phyloP scores from a whole-genome alignment of 2,797 vertebrate genomes.

The Arnoldichthys spilopterus region DNA sequence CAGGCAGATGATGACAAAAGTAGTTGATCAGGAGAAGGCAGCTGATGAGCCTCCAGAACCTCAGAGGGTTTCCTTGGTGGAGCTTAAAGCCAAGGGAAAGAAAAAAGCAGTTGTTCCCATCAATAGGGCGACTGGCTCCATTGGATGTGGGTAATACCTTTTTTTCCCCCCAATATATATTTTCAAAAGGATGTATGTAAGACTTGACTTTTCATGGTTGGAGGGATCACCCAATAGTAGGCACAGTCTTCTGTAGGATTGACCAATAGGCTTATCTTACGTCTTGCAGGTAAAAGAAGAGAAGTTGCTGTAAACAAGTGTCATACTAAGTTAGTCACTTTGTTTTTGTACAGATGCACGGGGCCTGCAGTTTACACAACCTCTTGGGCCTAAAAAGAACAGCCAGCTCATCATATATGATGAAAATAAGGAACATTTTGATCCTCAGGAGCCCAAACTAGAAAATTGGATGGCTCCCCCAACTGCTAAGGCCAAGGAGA shows the following conservation, averaged over 20 bases:
- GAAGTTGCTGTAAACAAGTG: background rate
- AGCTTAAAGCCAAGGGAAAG: constrained; percentile 89
- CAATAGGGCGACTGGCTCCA: constrained; percentile 78
- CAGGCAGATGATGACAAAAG: constrained; percentile 82
- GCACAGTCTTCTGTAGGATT: too few relatives aligned
- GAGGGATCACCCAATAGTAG: too few relatives aligned
- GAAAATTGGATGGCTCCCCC: constrained; percentile 87
- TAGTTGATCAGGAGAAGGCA: constrained; percentile 72
- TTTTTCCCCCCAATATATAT: too few relatives aligned
- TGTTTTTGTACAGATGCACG: constrained; percentile 52
- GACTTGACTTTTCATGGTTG: too few relatives aligned
- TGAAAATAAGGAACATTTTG: constrained; percentile 79
- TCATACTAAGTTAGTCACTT: background rate
- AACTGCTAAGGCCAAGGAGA: constrained; percentile 85
- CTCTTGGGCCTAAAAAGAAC: constrained; percentile 66
- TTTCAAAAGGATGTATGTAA: too few relatives aligned
- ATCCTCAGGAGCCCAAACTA: constrained; percentile 66
- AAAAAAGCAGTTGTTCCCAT: constrained; percentile 86
- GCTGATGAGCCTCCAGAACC: constrained; percentile 64
- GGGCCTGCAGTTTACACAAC: constrained; percentile 72
- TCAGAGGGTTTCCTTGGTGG: constrained; percentile 84
- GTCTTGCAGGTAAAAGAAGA: background rate
- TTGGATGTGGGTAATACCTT: constrained; percentile 77
- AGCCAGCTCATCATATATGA: constrained; percentile 83
- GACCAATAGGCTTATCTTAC: background rate